Conservation (phyloP, 2,797 vertebrate genomes). For the Hirundo rustica region DNA sequence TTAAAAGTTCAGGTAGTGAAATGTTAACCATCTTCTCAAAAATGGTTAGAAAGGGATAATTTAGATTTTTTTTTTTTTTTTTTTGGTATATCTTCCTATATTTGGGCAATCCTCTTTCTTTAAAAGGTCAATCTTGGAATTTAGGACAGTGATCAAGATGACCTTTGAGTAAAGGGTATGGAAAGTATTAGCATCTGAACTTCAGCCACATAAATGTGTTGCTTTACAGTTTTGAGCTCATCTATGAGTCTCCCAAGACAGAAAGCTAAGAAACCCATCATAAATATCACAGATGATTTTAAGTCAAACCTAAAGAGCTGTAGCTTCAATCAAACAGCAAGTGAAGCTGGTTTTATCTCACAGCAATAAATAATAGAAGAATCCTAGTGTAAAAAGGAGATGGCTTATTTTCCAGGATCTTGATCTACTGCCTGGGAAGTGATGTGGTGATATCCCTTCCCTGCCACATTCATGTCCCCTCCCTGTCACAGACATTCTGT, state of each 20-base stretch:
- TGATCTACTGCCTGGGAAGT: background rate
- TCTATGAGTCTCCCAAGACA: background rate
- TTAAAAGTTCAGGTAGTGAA: background rate
- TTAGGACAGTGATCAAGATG: background rate
- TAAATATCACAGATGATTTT: background rate
- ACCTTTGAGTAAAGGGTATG: background rate
- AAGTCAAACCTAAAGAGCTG: background rate
- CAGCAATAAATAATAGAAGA: background rate
- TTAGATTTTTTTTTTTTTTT: background rate
- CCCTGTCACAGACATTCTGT: background rate
- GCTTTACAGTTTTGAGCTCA: background rate
- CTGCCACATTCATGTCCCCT: background rate
- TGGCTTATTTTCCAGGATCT: background rate
- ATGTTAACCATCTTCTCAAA: background rate
- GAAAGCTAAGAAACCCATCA: background rate
- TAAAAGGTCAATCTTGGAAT: background rate
- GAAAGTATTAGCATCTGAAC: background rate
- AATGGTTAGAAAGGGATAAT: background rate
- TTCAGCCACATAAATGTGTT: background rate
- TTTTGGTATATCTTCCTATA: background rate
- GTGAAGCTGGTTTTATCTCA: background rate
- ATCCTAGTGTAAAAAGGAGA: background rate
- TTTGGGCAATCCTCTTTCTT: background rate
- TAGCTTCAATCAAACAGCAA: background rate
- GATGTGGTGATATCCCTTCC: background rate